Percentiles rank a stretch among this genome's conserved stretches.
These are phyloP conservation scores for Aratinga solstitialis DNA, from an alignment of 2,797 vertebrate genomes.

Conservation along the genomic window DNA sequence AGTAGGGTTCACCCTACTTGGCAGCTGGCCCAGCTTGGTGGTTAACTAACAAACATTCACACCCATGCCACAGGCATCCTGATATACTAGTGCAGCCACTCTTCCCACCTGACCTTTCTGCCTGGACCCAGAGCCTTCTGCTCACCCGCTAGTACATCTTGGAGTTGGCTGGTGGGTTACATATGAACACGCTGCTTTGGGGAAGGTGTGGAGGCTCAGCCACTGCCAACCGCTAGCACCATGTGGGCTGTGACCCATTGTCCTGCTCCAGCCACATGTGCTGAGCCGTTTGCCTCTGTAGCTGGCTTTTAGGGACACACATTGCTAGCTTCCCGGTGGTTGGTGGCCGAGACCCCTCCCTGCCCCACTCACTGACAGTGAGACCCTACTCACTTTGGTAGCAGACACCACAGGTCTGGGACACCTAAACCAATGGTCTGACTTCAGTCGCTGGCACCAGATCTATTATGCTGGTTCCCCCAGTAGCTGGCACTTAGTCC, in stretches of 20 bases:
- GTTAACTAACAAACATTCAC: neutral
- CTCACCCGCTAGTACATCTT: neutral
- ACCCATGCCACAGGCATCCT: neutral
- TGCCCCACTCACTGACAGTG: neutral
- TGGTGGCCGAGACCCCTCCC: neutral
- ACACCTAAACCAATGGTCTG: neutral
- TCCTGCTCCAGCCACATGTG: neutral
- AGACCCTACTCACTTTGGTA: neutral
- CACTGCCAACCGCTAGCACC: neutral
- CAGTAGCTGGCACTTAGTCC: neutral
- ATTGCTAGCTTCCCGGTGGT: neutral
- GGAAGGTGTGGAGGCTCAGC: neutral
- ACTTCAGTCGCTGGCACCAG: neutral
- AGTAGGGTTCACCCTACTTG: neutral
- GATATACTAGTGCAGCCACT: neutral
- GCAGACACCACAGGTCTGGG: neutral
- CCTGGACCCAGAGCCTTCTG: neutral
- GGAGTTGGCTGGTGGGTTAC: neutral
- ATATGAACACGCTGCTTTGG: rapidly evolving
- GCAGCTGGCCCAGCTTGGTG: neutral
- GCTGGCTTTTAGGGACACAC: neutral
- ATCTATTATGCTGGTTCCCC: rapidly evolving
- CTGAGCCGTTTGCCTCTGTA: neutral
- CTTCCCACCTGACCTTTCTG: neutral
- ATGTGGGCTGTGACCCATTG: neutral